Evolutionary conservation across 2,888 invertebrate species (phyloP).

Genomic region (Drosophila picticornis): DNA sequence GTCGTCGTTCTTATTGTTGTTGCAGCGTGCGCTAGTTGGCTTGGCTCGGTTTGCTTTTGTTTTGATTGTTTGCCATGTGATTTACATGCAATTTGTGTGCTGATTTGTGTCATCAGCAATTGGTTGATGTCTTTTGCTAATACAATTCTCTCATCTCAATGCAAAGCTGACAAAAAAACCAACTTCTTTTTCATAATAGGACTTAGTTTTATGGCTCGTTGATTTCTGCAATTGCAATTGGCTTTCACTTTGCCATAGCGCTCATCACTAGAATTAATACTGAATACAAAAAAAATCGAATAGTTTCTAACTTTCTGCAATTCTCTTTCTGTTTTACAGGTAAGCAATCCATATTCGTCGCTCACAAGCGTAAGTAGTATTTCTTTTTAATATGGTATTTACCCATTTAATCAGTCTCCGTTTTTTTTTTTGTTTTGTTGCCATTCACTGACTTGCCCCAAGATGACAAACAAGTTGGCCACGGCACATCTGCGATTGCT

Average conservation of each 20-base stretch:
- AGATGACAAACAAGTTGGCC: constrained; percentile 46
- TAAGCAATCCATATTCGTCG: constrained; percentile 43
- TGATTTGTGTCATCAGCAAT: constrained; percentile 60
- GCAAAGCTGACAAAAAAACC: constrained; percentile 13
- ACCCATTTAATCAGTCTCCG: not conserved
- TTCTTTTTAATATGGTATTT: not conserved
- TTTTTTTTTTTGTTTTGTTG: constrained; percentile 2
- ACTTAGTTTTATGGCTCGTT: constrained; percentile 43
- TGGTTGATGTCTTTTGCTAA: constrained; percentile 61
- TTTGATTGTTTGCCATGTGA: constrained; percentile 59
- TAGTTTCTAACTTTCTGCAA: constrained; percentile 9
- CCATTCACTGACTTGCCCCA: constrained; percentile 27
- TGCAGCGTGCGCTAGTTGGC: constrained; percentile 49
- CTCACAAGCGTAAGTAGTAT: constrained; percentile 52
- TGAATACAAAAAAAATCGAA: not conserved
- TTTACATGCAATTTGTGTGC: constrained; percentile 62
- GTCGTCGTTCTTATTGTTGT: constrained; percentile 13
- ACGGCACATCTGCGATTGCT: constrained; percentile 39
- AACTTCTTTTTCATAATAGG: constrained; percentile 10
- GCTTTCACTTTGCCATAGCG: constrained; percentile 39
- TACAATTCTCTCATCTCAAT: constrained; percentile 43
- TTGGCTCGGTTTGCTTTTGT: constrained; percentile 39
- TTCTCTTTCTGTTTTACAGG: constrained; percentile 37
- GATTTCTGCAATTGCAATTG: constrained; percentile 36
- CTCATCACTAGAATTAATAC: not conserved